Evolutionary conservation across 2,888 invertebrate species (phyloP).

Genomic region (Byasa hedistus): DNA sequence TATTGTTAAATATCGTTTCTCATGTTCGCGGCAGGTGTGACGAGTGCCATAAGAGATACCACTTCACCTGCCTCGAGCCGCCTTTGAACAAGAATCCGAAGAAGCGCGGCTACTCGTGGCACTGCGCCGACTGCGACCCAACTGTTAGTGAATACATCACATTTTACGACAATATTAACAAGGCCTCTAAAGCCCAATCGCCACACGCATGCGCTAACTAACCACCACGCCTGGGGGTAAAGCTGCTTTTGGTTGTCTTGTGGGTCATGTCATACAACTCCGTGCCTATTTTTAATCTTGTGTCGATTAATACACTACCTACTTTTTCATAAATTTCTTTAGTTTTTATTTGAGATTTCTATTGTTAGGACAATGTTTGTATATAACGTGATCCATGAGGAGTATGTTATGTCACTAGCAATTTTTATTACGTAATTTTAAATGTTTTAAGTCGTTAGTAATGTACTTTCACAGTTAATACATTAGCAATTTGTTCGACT

Average conservation of each 20-base stretch:
- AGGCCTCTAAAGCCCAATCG: conserved; percentile 2
- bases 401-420: conserved; percentile 9
- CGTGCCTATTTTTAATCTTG: neutral
- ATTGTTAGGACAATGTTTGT: neutral
- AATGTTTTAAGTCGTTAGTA: conserved; percentile 7
- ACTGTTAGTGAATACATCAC: conserved; percentile 81
- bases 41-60: conserved; percentile 93
- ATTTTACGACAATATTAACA: conserved; percentile 24
- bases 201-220: conserved; percentile 21
- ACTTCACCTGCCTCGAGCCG: conserved; percentile 95
- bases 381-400: conserved; percentile 2
- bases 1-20: neutral
- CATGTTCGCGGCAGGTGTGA: conserved; percentile 86
- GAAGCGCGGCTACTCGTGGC: conserved; percentile 96
- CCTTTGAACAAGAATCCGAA: conserved; percentile 96
- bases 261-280: conserved; percentile 5
- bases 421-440: conserved; percentile 8
- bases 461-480: neutral
- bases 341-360: neutral
- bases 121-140: conserved; percentile 96
- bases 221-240: conserved; percentile 6
- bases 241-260: conserved; percentile 2
- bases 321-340: neutral
- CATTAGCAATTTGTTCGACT: conserved; percentile 14
- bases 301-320: neutral